Percentiles rank a stretch among this genome's conserved stretches.
Conservation (phyloP, 2,797 vertebrate species). For the Gymnopithys bicolor region DNA sequence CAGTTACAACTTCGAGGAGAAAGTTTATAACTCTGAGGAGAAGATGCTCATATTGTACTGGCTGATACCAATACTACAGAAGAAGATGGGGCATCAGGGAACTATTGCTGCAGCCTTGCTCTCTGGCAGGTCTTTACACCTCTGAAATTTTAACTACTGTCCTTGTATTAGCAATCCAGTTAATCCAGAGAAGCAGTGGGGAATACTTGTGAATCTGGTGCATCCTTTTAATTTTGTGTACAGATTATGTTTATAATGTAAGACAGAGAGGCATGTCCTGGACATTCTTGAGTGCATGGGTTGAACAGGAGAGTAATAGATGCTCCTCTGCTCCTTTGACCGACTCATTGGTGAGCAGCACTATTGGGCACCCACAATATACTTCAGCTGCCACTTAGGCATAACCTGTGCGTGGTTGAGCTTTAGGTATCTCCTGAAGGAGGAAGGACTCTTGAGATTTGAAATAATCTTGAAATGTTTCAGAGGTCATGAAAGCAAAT, state of each 20-base stretch:
- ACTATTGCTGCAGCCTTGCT: not conserved
- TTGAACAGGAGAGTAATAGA: too few relatives aligned
- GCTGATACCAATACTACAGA: accelerated
- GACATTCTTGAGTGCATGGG: accelerated
- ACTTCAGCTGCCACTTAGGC: not conserved
- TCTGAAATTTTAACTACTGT: not conserved
- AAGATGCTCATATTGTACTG: accelerated
- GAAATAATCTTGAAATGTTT: not conserved
- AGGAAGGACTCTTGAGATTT: not conserved
- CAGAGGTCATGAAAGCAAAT: not conserved
- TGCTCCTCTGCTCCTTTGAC: not conserved
- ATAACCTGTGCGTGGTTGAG: not conserved
- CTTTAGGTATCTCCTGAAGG: not conserved
- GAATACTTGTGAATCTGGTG: not conserved
- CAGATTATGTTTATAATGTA: not conserved
- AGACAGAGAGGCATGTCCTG: not conserved
- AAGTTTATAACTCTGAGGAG: not conserved
- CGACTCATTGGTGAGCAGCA: accelerated
- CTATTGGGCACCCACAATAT: not conserved
- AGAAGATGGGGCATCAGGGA: not conserved
- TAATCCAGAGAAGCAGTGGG: not conserved
- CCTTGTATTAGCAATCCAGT: not conserved
- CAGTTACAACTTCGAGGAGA: accelerated
- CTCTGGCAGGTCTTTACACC: not conserved
- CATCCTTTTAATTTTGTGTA: not conserved